These are phyloP conservation scores for Porites rus DNA, from an alignment of 92 coral and sea anemone genomes.

Conservation along the genomic window DNA sequence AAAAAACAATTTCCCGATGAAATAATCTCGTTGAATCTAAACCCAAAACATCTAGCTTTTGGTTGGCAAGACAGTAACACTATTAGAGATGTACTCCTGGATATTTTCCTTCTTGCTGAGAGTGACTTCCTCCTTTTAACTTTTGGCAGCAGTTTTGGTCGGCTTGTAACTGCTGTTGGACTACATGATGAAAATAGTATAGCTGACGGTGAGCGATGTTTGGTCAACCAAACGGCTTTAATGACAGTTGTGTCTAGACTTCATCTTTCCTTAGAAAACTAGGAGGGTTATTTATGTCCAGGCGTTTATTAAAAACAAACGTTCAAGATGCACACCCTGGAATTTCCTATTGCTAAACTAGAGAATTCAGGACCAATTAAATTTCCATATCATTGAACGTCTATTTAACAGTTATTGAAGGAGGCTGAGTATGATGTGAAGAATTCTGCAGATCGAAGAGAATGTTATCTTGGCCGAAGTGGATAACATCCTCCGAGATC, in stretches of 20 bases:
- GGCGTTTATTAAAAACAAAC: no score
- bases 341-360: no score
- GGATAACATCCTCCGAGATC: no score
- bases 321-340: no score
- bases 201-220: constrained; percentile 58
- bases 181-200: constrained; percentile 15
- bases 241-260: not conserved
- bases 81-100: constrained; percentile 35
- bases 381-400: no score
- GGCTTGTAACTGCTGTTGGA: constrained; percentile 37
- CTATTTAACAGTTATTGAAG: no score
- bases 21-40: constrained; percentile 13
- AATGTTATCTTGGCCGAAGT: no score
- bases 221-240: constrained; percentile 25
- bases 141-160: constrained; percentile 36
- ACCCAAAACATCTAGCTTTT: constrained; percentile 38
- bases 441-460: no score
- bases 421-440: no score
- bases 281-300: no score
- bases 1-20: constrained; percentile 23
- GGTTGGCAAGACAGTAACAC: not conserved
- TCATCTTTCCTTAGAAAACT: not conserved
- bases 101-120: constrained; percentile 44
- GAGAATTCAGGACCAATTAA: no score
- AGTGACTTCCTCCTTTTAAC: constrained; percentile 54